Evolutionary conservation across 2,888 invertebrate species (phyloP), one percentile per base, ranked within the genome.

Genomic region (Leptopilina myrica): DNA sequence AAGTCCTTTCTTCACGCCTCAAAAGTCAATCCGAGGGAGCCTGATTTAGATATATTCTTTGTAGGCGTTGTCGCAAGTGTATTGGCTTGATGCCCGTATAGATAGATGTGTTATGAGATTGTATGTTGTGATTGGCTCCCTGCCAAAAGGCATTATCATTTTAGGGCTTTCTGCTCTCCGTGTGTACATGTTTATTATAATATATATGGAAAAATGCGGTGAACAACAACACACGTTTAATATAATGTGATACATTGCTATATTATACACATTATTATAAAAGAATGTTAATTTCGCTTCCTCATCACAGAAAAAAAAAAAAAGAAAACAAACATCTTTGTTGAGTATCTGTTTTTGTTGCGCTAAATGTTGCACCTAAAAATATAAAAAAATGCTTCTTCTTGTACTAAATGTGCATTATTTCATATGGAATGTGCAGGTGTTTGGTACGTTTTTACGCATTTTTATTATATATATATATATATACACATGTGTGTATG

Each of bases 21-120:
- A 20, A 20, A 20, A 20, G 20, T 20, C 20, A 20, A 20, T 20
- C 20, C 20, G 20, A 20, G 20, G 20, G 20, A 20, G 1, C 33
- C 33, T 33, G 33, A 49, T 49, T 11, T 49, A 49, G 12, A 49
- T 26, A 56, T 20, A 73, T 73, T 73, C 56, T 56, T 73, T 56
- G 56, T 73, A 33, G 73, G 33, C 26, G 14, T 26, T 56, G 77
- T 73, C 59, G 33, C 33, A 79, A 81, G 82, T 82, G 59, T 78
- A 83, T 84, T 88, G 87, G 87, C 85, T 15, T 69, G 64, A 14
- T 81, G 87, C 87, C 87, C 87, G 85, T 78, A 78, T 80, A 84
- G 84, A 86, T 84, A 83, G 84, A 85, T 86, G 83, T 82, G 80
- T 80, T 82, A 83, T 82, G 82, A 83, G 84, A 86, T 85, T 85